These are phyloP conservation scores for Melanostoma scalare DNA, from an alignment of 2,888 invertebrate species.

Conservation along the genomic window DNA sequence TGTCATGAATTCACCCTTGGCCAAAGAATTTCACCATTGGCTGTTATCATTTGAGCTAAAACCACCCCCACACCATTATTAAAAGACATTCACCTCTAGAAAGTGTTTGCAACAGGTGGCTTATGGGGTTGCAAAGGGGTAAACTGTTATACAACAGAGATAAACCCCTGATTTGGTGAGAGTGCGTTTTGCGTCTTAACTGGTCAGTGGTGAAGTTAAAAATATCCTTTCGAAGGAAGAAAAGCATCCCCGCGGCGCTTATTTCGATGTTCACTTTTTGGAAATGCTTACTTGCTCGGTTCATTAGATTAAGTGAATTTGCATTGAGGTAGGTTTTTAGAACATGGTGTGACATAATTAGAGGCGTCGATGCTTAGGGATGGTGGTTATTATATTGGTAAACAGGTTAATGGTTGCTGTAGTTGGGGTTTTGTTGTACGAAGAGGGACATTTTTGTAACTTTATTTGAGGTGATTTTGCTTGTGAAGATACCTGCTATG, in stretches of 20 bases:
- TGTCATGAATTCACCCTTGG: conserved; percentile 23
- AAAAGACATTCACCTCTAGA: neutral
- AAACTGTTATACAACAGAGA: conserved; percentile 52
- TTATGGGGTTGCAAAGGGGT: conserved; percentile 45
- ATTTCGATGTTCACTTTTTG: no score
- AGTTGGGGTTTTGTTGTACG: no score
- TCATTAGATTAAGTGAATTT: conserved; percentile 31
- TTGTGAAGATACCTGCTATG: no score
- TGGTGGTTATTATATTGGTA: no score
- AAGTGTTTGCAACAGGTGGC: conserved; percentile 49
- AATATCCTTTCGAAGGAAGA: no score
- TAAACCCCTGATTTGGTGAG: conserved; percentile 45
- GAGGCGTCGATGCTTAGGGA: no score
- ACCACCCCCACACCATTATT: neutral
- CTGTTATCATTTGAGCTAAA: conserved; percentile 58
- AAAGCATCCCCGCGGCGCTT: no score
- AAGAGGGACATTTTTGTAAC: no score
- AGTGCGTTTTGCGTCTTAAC: conserved; percentile 16
- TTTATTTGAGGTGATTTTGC: no score
- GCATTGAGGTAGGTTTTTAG: conserved; percentile 33
- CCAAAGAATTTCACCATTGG: conserved; percentile 38
- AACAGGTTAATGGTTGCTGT: no score
- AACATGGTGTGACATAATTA: no score
- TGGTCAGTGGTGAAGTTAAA: neutral
- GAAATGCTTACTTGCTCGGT: neutral